Percentiles rank a stretch among this genome's conserved stretches.
Evolutionary conservation across 37 sponge, comb jelly and placozoan species (phyloP).

Genomic region (Sycon ciliatum): DNA sequence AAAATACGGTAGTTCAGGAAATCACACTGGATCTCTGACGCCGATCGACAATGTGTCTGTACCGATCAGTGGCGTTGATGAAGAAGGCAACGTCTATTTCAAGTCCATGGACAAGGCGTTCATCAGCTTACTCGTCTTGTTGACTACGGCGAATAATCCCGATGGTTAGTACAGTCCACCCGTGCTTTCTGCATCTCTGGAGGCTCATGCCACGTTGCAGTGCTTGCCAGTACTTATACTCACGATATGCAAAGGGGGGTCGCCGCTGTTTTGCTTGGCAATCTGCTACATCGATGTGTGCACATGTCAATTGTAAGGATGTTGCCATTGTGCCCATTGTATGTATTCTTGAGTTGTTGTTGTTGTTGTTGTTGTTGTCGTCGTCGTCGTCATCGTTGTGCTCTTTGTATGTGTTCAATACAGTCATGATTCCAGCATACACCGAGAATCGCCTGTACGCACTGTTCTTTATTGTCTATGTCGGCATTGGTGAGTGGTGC

Average conservation of each 20-base stretch:
- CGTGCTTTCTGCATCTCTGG: neutral
- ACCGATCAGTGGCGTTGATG: too few species aligned
- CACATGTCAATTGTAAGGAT: too few species aligned
- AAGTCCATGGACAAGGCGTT: conserved; percentile 40
- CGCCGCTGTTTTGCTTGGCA: too few species aligned
- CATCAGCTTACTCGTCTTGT: conserved; percentile 60
- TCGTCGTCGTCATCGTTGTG: neutral
- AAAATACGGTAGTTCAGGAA: too few species aligned
- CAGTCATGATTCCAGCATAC: conserved; percentile 85
- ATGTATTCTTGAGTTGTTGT: too few species aligned
- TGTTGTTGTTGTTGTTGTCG: neutral
- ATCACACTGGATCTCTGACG: too few species aligned
- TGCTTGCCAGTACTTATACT: too few species aligned
- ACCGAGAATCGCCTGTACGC: conserved; percentile 69
- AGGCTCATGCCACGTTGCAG: neutral
- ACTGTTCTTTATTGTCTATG: conserved; percentile 74
- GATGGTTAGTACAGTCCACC: conserved; percentile 35
- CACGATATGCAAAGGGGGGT: too few species aligned
- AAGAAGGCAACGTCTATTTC: conserved; percentile 67
- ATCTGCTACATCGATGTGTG: too few species aligned
- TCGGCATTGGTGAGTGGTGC: conserved; percentile 46
- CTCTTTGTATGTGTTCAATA: too few species aligned
- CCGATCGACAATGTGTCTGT: too few species aligned
- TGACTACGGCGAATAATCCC: conserved; percentile 95
- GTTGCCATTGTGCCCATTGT: too few species aligned